phyloP scores from a whole-genome alignment of 2,113 vertebrate genomes.

The Willisornis vidua region DNA sequence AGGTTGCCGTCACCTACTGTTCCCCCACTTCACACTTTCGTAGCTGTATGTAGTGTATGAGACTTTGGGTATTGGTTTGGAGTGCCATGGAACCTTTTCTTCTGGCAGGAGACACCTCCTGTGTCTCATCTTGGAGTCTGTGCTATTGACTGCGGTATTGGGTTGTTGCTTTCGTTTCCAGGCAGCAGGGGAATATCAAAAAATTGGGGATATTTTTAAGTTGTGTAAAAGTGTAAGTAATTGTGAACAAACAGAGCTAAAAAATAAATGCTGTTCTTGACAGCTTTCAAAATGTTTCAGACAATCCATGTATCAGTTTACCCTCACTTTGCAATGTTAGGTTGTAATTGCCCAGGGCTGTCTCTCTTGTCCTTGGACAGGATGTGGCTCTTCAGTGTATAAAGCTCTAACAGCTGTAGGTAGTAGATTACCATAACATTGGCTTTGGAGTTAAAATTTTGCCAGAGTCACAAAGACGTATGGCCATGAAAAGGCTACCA shows the following conservation, averaged over 20 bases:
- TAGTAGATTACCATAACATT: background rate
- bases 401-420: background rate
- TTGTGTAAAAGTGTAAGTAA: background rate
- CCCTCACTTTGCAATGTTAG: background rate
- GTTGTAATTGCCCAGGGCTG: background rate
- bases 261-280: background rate
- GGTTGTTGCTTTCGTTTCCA: background rate
- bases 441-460: background rate
- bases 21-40: background rate
- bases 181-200: background rate
- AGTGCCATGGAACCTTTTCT: background rate
- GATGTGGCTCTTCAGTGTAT: background rate
- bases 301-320: background rate
- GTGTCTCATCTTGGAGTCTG: background rate
- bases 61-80: background rate
- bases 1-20: background rate
- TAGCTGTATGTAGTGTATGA: background rate
- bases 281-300: background rate
- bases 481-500: background rate
- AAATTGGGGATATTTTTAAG: background rate
- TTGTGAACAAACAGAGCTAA: background rate
- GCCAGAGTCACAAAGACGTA: background rate
- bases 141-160: background rate
- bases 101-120: background rate
- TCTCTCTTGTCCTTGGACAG: background rate